Evolutionary conservation across 2,888 invertebrate species (phyloP).

Genomic region (Epinotia ramella): DNA sequence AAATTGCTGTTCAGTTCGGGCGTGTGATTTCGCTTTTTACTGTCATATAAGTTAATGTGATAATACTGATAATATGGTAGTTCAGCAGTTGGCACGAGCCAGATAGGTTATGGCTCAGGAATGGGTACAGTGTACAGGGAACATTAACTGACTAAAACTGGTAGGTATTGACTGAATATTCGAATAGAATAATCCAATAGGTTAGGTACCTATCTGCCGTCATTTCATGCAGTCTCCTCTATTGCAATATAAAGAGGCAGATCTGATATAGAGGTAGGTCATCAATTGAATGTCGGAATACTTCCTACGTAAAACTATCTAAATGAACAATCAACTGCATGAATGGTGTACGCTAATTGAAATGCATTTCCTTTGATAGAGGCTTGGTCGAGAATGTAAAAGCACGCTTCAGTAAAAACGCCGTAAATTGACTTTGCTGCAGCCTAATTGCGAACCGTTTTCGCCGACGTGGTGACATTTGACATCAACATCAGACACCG

Average conservation of each 20-base stretch:
- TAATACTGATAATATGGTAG: background rate
- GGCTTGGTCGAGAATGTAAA: background rate
- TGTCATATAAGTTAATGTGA: constrained; percentile 4
- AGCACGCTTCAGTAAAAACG: background rate
- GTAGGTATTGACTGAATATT: background rate
- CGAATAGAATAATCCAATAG: background rate
- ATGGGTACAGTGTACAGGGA: background rate
- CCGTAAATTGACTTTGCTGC: background rate
- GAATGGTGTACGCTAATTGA: background rate
- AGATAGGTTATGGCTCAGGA: background rate
- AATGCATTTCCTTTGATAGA: background rate
- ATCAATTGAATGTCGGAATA: too few species aligned
- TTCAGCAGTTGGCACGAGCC: background rate
- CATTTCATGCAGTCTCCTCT: too few species aligned
- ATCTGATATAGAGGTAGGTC: too few species aligned
- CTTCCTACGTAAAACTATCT: background rate
- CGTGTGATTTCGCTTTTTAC: constrained; percentile 31
- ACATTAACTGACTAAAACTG: background rate
- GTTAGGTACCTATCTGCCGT: background rate
- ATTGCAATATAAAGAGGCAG: too few species aligned
- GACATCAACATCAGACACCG: too few species aligned
- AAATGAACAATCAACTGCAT: background rate
- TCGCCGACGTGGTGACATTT: too few species aligned
- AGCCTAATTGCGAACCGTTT: background rate
- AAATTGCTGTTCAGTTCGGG: constrained; percentile 20